Conservation (phyloP, 1,140 invertebrate species). For the Eciton burchellii region DNA sequence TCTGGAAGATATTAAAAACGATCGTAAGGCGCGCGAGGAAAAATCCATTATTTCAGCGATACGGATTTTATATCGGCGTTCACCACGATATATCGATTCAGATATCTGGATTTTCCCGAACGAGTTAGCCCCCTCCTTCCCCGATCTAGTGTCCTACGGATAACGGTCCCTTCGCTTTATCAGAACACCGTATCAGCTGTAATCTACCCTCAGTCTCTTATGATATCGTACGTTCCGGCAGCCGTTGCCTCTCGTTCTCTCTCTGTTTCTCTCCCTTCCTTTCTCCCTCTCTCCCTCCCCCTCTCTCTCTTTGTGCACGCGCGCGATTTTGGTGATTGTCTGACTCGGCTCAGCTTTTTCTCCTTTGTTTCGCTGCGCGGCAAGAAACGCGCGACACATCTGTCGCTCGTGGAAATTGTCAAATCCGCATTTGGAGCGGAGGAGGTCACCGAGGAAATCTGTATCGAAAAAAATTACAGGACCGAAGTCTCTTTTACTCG, state of each 20-base stretch:
- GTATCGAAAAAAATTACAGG: constrained; percentile 28
- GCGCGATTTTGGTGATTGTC: background rate
- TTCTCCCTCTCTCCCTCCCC: no score
- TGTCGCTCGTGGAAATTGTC: constrained; percentile 52
- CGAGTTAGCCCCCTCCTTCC: constrained; percentile 19
- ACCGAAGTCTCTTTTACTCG: background rate
- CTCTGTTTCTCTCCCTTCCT: no score
- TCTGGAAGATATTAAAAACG: constrained; percentile 29
- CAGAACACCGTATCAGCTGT: constrained; percentile 18
- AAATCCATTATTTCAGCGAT: constrained; percentile 6
- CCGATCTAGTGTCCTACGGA: constrained; percentile 18
- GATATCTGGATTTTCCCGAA: constrained; percentile 9
- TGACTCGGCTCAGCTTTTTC: constrained; percentile 19
- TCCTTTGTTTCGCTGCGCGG: background rate
- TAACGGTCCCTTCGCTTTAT: constrained; percentile 17
- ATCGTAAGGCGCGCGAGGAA: background rate
- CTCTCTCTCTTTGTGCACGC: background rate
- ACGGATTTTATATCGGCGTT: background rate
- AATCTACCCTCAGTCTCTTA: constrained; percentile 33
- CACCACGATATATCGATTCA: background rate
- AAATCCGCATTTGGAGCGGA: background rate
- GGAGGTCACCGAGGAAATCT: constrained; percentile 9
- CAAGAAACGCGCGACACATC: constrained; percentile 46
- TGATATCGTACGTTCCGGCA: constrained; percentile 22
- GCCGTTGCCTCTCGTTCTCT: constrained; percentile 10